Evolutionary conservation across 1,140 invertebrate species (phyloP).

Genomic region (Pseudomyrmex concolor): DNA sequence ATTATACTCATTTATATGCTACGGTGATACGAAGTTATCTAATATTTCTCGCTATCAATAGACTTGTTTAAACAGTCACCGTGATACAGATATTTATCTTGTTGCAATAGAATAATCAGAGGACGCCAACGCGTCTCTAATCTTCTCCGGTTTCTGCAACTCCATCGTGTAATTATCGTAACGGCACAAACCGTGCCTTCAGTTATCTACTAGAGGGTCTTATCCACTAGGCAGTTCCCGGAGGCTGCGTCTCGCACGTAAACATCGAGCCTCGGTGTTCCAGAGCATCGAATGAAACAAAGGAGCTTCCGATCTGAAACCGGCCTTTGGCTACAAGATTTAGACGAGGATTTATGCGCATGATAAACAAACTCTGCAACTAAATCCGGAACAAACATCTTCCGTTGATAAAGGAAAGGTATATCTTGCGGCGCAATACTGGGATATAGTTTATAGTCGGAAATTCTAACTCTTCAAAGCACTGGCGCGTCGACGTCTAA

Average conservation of each 20-base stretch:
- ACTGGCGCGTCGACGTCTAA: too few species aligned
- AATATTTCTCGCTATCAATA: neutral
- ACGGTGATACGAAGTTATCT: neutral
- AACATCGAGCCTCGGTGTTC: slow-evolving; percentile 21
- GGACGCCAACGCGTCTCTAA: slow-evolving; percentile 17
- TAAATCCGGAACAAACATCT: slow-evolving; percentile 35
- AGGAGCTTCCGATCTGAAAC: slow-evolving; percentile 20
- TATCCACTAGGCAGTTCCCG: slow-evolving; percentile 46
- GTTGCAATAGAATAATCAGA: slow-evolving; percentile 22
- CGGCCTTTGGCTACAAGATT: slow-evolving; percentile 39
- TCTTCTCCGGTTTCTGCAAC: slow-evolving; percentile 47
- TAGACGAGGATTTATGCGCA: slow-evolving; percentile 45
- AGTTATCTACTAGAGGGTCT: slow-evolving; percentile 61
- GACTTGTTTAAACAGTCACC: slow-evolving; percentile 9
- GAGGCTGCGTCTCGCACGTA: slow-evolving; percentile 18
- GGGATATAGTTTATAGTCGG: too few species aligned
- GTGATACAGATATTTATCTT: slow-evolving; percentile 23
- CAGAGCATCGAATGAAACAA: slow-evolving; percentile 26
- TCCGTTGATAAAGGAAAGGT: neutral
- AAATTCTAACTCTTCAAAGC: too few species aligned
- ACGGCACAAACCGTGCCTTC: slow-evolving; percentile 19
- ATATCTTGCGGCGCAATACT: too few species aligned
- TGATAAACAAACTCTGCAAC: slow-evolving; percentile 36
- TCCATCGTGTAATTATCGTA: slow-evolving; percentile 67
- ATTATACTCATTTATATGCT: neutral